Conservation (phyloP, 2,888 invertebrate species). For the Lymantria monacha region DNA sequence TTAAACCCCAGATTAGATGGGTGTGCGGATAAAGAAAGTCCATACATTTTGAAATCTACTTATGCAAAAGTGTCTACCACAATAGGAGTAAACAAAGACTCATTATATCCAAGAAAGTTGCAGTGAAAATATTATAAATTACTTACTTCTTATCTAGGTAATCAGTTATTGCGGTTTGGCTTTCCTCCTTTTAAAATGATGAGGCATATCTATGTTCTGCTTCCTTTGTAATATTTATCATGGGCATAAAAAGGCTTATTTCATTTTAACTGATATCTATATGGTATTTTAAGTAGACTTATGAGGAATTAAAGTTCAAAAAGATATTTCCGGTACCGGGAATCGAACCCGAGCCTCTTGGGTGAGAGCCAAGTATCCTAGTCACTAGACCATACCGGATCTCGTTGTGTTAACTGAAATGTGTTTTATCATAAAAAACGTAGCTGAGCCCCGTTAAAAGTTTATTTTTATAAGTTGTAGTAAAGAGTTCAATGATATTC, state of each 20-base stretch:
- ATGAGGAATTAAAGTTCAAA: conserved; percentile 24
- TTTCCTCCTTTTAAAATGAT: conserved; percentile 42
- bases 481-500: conserved; percentile 18
- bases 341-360: conserved; percentile 84
- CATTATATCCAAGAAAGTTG: conserved; percentile 42
- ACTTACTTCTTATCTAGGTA: conserved; percentile 46
- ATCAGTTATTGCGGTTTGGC: conserved; percentile 39
- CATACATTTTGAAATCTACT: conserved; percentile 34
- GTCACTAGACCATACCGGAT: conserved; percentile 84
- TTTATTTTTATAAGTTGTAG: conserved; percentile 20
- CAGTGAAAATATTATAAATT: conserved; percentile 42
- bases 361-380: conserved; percentile 84
- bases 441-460: too few relatives aligned
- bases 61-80: conserved; percentile 43
- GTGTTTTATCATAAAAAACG: too few relatives aligned
- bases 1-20: conserved; percentile 42
- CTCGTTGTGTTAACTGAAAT: too few relatives aligned
- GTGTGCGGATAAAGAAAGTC: conserved; percentile 37
- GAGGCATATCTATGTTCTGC: conserved; percentile 47
- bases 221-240: conserved; percentile 25
- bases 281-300: too few relatives aligned
- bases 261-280: too few relatives aligned
- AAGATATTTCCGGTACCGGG: conserved; percentile 81
- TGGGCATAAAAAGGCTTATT: conserved; percentile 11
- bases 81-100: conserved; percentile 45